phyloP scores from a whole-genome alignment of 2,113 vertebrate genomes.

The Ictalurus punctatus region DNA sequence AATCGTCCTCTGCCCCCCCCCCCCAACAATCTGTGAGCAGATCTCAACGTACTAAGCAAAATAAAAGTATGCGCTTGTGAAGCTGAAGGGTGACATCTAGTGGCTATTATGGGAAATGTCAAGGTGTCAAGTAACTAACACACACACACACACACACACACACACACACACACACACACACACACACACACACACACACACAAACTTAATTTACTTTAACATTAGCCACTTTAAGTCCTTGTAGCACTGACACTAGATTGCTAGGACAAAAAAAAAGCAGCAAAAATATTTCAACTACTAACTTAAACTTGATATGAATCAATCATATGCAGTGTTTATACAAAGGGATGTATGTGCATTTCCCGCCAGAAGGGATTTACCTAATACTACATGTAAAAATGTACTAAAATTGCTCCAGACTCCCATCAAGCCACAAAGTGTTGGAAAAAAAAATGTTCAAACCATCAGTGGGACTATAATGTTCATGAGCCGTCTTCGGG shows the following conservation, averaged over 20 bases:
- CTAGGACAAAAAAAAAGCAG: no score
- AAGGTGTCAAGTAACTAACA: neutral
- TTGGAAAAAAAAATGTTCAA: neutral
- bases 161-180: neutral
- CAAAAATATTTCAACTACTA: no score
- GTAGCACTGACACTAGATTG: neutral
- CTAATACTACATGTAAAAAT: neutral
- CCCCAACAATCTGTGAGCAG: no score
- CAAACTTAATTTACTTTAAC: neutral
- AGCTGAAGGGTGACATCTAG: conserved; percentile 15
- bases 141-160: neutral
- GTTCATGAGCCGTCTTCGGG: neutral
- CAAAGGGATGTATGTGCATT: neutral
- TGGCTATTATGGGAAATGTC: neutral
- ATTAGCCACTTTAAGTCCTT: neutral
- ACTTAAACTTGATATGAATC: neutral
- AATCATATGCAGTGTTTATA: neutral
- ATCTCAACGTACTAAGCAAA: no score
- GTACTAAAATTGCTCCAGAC: neutral
- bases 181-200: neutral
- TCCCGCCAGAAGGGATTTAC: neutral
- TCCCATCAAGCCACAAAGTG: neutral
- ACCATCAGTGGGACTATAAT: neutral
- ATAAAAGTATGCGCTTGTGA: neutral
- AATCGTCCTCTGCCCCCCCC: no score